phyloP scores from a whole-genome alignment of 1,140 invertebrate species.

The Lasaia peninsularis region DNA sequence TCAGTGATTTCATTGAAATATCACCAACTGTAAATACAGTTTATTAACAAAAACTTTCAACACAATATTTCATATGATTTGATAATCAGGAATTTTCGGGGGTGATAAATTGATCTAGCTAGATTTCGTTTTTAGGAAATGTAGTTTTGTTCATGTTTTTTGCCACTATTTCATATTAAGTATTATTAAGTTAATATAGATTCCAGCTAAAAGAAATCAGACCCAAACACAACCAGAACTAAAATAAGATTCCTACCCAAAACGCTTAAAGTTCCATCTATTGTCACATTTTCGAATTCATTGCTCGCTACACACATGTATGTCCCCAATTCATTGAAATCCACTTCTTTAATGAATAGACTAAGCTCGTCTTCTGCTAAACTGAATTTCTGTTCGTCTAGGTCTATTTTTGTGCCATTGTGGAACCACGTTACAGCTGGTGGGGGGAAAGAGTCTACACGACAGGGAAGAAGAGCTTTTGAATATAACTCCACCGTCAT shows the following conservation, averaged over 20 bases:
- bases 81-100: no score
- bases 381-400: background rate
- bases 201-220: no score
- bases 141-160: no score
- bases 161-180: no score
- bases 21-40: no score
- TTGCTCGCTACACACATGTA: conserved; percentile 54
- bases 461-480: conserved; percentile 42
- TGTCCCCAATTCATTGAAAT: conserved; percentile 43
- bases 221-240: no score
- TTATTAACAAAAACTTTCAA: no score
- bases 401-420: conserved; percentile 35
- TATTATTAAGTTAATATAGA: no score
- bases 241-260: conserved; percentile 18
- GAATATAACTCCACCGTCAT: conserved; percentile 50
- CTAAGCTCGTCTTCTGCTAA: conserved; percentile 4
- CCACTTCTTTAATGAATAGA: conserved; percentile 27
- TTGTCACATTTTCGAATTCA: conserved; percentile 41
- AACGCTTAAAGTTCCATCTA: conserved; percentile 41
- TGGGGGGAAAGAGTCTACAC: conserved; percentile 37
- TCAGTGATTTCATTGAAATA: no score
- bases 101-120: no score
- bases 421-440: conserved; percentile 48
- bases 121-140: no score
- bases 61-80: no score